Conservation (phyloP, 2,113 vertebrate species). For the Oreochromis tanganicae region DNA sequence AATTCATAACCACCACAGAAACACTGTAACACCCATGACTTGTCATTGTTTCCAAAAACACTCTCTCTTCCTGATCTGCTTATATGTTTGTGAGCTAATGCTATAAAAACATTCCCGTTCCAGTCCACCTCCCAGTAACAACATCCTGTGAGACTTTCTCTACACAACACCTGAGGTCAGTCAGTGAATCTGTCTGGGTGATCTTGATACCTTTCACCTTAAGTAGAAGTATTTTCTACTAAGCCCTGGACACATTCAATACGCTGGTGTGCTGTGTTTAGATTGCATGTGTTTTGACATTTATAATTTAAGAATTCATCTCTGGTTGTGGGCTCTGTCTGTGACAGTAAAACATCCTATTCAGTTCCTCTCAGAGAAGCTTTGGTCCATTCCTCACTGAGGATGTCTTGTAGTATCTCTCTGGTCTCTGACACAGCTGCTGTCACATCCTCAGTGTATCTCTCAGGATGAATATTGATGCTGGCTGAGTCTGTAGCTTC, state of each 20-base stretch:
- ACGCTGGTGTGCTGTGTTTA: rapidly evolving
- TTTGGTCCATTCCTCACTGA: neutral
- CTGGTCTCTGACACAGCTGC: neutral
- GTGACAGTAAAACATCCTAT: rapidly evolving
- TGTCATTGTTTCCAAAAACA: neutral
- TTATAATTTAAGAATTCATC: neutral
- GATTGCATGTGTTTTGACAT: rapidly evolving
- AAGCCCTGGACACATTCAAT: neutral
- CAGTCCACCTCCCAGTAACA: neutral
- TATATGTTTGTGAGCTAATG: too few relatives aligned
- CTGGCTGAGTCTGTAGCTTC: neutral
- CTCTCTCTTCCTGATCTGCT: neutral
- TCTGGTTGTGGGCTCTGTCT: rapidly evolving
- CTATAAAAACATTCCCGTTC: too few relatives aligned
- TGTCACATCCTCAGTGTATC: rapidly evolving
- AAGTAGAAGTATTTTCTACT: neutral
- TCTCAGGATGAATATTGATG: neutral
- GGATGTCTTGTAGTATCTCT: neutral
- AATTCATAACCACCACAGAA: neutral
- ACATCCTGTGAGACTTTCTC: neutral
- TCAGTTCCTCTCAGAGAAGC: neutral
- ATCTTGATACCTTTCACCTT: neutral
- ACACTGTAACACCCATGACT: neutral
- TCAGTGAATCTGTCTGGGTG: neutral
- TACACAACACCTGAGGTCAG: neutral